Percentiles rank a stretch among this genome's conserved stretches.
These are phyloP conservation scores for Pteropus rufus DNA, from an alignment of 2,797 vertebrate species.

Conservation along the genomic window DNA sequence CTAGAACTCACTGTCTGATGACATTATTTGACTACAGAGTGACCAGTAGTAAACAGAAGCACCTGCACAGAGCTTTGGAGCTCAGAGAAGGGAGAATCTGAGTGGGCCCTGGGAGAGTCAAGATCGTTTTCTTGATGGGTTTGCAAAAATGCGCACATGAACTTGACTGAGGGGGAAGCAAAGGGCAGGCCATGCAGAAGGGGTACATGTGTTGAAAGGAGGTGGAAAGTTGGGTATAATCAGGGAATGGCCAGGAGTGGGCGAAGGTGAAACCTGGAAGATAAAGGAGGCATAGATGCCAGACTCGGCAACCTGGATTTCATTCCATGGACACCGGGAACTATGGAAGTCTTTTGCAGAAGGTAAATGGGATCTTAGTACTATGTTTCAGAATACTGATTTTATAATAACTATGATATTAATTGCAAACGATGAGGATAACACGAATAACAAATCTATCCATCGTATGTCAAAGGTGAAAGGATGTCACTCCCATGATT, in stretches of 20 bases:
- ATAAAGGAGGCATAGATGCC: background rate
- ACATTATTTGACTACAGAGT: fast-evolving
- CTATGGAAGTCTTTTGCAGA: background rate
- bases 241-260: background rate
- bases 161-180: background rate
- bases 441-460: background rate
- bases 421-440: background rate
- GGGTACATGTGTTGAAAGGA: background rate
- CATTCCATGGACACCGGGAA: background rate
- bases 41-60: background rate
- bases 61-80: background rate
- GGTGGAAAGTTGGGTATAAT: background rate
- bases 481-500: background rate
- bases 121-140: background rate
- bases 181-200: background rate
- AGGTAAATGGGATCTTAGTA: background rate
- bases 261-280: background rate
- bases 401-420: background rate
- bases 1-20: background rate
- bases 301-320: background rate
- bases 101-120: background rate
- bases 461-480: background rate
- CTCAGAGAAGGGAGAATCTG: background rate
- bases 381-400: background rate
- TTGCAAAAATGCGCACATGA: background rate